phyloP scores from a whole-genome alignment of 2,113 vertebrate genomes.

The Drymodes brunneopygia region DNA sequence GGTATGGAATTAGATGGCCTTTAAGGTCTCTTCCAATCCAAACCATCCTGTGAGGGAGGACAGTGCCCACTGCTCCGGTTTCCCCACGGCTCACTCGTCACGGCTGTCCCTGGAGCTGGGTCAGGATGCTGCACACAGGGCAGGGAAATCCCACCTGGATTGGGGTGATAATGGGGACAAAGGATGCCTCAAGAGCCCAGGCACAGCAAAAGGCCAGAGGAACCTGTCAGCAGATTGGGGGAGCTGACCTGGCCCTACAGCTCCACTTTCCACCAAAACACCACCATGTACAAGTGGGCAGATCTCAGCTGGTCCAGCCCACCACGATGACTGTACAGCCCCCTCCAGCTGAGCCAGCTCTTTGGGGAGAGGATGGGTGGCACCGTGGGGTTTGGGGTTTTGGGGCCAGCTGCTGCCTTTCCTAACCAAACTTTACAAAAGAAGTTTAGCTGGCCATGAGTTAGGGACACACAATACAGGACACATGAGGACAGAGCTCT shows the following conservation, averaged over 20 bases:
- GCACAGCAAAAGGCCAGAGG: not conserved
- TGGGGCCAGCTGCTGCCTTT: not conserved
- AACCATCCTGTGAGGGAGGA: not conserved
- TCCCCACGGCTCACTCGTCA: accelerated
- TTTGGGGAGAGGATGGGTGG: not conserved
- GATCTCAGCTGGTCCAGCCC: not conserved
- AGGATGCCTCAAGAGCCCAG: not conserved
- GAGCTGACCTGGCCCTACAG: not conserved
- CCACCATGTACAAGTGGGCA: not conserved
- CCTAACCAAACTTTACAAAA: not conserved
- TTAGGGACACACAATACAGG: not conserved
- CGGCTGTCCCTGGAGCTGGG: accelerated
- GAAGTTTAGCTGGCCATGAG: not conserved
- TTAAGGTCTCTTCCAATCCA: not conserved
- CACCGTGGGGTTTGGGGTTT: accelerated
- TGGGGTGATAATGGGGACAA: not conserved
- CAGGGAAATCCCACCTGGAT: not conserved
- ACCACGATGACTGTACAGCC: accelerated
- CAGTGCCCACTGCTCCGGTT: accelerated
- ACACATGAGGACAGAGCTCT: not conserved
- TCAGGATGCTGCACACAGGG: not conserved
- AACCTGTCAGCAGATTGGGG: not conserved
- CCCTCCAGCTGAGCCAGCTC: not conserved
- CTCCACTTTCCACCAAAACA: not conserved
- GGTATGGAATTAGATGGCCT: not conserved